These are phyloP conservation scores for Pterostichus madidus DNA, from an alignment of 2,888 invertebrate genomes.

Conservation along the genomic window DNA sequence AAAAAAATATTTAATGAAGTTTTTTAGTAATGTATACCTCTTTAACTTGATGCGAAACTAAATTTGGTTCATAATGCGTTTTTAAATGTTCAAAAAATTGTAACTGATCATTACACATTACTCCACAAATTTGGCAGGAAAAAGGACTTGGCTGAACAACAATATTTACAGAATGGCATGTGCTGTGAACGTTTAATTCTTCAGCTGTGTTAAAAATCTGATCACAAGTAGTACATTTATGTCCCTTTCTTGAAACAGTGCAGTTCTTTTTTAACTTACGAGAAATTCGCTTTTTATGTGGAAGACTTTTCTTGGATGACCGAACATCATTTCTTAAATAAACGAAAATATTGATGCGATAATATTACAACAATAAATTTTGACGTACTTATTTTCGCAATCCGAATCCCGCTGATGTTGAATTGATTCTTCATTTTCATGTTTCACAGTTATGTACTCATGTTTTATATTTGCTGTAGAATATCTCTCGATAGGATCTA, in stretches of 20 bases:
- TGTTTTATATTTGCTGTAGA: slow-evolving; percentile 69
- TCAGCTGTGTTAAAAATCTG: slow-evolving; percentile 76
- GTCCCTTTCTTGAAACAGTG: slow-evolving; percentile 73
- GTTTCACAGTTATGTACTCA: slow-evolving; percentile 70
- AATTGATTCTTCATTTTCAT: slow-evolving; percentile 71
- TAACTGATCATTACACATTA: slow-evolving; percentile 86
- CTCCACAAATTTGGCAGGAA: slow-evolving; percentile 89
- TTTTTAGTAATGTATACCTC: slow-evolving; percentile 21
- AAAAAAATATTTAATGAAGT: slow-evolving; percentile 3
- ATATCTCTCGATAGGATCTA: slow-evolving; percentile 68
- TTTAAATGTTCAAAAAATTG: slow-evolving; percentile 93
- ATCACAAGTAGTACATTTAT: slow-evolving; percentile 77
- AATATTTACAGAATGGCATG: slow-evolving; percentile 75
- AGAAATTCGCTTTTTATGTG: slow-evolving; percentile 92
- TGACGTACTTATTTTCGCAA: slow-evolving; percentile 71
- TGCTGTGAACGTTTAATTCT: slow-evolving; percentile 77
- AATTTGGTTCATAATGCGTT: slow-evolving; percentile 86
- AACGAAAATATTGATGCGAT: slow-evolving; percentile 9
- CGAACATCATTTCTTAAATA: slow-evolving; percentile 73
- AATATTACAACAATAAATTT: slow-evolving; percentile 38
- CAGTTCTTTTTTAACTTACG: slow-evolving; percentile 82
- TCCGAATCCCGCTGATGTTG: slow-evolving; percentile 72
- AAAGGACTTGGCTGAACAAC: slow-evolving; percentile 79
- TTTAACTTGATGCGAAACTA: slow-evolving; percentile 39
- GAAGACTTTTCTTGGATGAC: slow-evolving; percentile 84